Conservation (phyloP, 2,113 vertebrate genomes). For the Stomatorhinus ivindoensis region DNA sequence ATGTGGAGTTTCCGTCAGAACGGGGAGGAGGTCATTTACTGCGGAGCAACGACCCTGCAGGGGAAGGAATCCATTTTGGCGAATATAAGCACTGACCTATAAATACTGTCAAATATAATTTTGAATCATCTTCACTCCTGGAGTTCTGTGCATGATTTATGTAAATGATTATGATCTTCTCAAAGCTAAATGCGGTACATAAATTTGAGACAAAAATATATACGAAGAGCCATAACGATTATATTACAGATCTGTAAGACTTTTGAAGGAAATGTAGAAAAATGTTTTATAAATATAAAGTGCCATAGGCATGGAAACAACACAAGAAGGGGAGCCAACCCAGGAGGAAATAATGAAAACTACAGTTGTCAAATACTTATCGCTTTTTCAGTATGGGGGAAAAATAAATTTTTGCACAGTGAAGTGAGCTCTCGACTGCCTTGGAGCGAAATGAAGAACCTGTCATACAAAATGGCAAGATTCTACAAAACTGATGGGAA, state of each 20-base stretch:
- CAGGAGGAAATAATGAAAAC: neutral
- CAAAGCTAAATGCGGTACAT: neutral
- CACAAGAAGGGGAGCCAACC: too few relatives aligned
- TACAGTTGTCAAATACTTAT: neutral
- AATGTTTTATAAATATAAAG: neutral
- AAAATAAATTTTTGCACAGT: neutral
- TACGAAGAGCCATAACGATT: neutral
- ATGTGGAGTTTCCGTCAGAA: conserved; percentile 91
- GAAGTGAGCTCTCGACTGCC: neutral
- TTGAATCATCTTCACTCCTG: neutral
- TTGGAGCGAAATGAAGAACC: neutral
- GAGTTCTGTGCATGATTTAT: neutral
- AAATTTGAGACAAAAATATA: neutral
- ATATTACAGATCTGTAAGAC: neutral
- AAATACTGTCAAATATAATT: neutral
- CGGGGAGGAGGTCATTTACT: conserved; percentile 73
- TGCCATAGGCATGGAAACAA: neutral
- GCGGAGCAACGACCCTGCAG: conserved; percentile 81
- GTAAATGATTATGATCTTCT: neutral
- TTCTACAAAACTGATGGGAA: neutral
- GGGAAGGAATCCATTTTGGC: neutral
- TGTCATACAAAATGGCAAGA: neutral
- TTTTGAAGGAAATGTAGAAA: neutral
- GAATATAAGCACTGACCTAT: neutral
- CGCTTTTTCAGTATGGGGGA: neutral